Evolutionary conservation across 2,888 invertebrate species (phyloP).

Genomic region (Pammene aurita): DNA sequence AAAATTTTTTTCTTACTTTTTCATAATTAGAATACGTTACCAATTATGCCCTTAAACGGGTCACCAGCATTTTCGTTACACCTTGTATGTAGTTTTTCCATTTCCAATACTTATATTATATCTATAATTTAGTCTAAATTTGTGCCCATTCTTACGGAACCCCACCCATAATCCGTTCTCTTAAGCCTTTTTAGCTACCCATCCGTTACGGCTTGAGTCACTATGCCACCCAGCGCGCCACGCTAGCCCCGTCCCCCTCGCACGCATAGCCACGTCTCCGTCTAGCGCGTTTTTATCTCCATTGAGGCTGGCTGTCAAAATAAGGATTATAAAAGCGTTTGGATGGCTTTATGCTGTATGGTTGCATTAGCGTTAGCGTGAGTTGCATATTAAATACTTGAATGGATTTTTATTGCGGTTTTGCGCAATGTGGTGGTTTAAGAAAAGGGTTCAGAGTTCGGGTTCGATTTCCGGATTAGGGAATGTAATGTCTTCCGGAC

Average conservation of each 20-base stretch:
- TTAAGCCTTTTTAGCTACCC: constrained; percentile 59
- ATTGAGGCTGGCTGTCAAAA: constrained; percentile 82
- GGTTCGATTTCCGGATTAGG: constrained; percentile 3
- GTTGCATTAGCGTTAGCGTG: background rate
- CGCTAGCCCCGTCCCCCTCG: constrained; percentile 51
- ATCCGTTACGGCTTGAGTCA: constrained; percentile 65
- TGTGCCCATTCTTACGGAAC: constrained; percentile 8
- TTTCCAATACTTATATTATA: too few relatives aligned
- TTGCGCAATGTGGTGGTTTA: background rate
- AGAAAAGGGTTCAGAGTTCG: too few relatives aligned
- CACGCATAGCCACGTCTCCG: constrained; percentile 27
- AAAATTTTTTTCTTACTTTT: too few relatives aligned
- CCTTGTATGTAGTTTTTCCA: too few relatives aligned
- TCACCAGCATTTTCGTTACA: too few relatives aligned
- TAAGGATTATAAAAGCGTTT: constrained; percentile 81
- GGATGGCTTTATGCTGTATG: constrained; percentile 66
- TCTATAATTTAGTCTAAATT: too few relatives aligned
- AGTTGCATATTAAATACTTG: background rate
- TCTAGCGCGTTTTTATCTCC: constrained; percentile 65
- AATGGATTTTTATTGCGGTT: background rate
- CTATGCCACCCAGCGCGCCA: constrained; percentile 74
- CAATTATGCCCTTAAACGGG: too few relatives aligned
- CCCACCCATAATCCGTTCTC: constrained; percentile 56
- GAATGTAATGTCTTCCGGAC: background rate
- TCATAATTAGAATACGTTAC: too few relatives aligned